Base-by-base conservation (phyloP, 1,140 invertebrate species). In the Telenomus remus region DNA sequence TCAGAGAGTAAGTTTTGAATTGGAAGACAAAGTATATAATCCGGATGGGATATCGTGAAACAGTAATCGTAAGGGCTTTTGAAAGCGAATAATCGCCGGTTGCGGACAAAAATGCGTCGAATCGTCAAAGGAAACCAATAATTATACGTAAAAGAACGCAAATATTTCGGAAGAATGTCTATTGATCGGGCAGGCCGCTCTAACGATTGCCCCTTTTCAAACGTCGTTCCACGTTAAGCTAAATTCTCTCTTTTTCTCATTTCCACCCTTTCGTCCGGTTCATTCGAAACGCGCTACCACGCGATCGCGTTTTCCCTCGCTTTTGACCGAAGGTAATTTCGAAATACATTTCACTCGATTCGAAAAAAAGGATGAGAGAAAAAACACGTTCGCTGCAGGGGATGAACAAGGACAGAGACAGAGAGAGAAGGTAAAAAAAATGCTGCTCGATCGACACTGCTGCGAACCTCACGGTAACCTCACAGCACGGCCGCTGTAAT, bases 311-410 rank as follows among this genome's bases (percentile, higher is more conserved):
- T 79, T 79, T 79, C 71, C 66, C 76, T 65, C 19, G 19, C 77
- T 78, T 76, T 79, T 79, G 73, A 75, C 68, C 77, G 72, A 76
- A 75, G 72, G 77, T 79, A 79, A 75, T 79, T 79, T 79, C 68
- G 72, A 79, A 75, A 75, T 75, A 79, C 69, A 76, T 68, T 79
- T 79, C 71, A 72, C 59, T 72, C 43, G 68, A 68, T 61, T 78
- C 64, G 37, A 50, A 50, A 50, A 50, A 50, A 50, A 48, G 10
- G 16, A 27, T 27, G 19, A 48, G 19, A 37, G 12, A 48, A 16
- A 48, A 48, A 27, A 48, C 15, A 10, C 10, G 10, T 3, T 2
- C 3, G 37, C 37, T 9, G 8, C 8, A 48, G 12, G 46, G 19
- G 1, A 27, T 1, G 6, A 6, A 27, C 1, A 27, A 27, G 11